A percentile compares a stretch with the other conserved stretches of the same genome.
These are phyloP conservation scores for Eupithecia exiguata DNA, from an alignment of 2,888 invertebrate genomes.

Conservation along the genomic window DNA sequence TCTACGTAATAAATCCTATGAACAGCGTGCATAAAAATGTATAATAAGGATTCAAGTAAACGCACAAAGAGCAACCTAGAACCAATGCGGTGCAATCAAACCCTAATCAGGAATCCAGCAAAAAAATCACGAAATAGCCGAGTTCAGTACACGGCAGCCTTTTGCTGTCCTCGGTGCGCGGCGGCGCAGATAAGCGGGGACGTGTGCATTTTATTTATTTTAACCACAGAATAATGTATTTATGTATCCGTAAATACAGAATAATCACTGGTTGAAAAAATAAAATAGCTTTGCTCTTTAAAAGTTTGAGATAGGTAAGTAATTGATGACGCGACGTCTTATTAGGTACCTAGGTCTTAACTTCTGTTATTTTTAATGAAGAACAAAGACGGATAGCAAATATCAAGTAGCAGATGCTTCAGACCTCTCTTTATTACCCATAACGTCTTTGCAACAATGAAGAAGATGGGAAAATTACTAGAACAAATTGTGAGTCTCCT, in stretches of 20 bases:
- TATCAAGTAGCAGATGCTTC: neutral
- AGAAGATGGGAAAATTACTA: neutral
- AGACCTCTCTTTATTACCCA: no score
- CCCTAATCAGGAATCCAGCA: conserved; percentile 30
- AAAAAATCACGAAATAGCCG: conserved; percentile 44
- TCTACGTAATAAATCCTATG: neutral
- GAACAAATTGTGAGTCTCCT: neutral
- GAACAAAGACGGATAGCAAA: neutral
- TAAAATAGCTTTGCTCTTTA: neutral
- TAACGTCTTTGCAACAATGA: neutral
- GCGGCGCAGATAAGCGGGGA: conserved; percentile 74
- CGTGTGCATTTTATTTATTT: conserved; percentile 84
- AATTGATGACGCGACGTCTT: neutral
- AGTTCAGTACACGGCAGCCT: conserved; percentile 59
- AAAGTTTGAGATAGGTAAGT: neutral
- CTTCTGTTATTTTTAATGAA: neutral
- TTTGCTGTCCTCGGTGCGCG: conserved; percentile 64
- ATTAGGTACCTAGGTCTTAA: neutral
- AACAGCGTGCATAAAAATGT: neutral
- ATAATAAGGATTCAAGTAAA: neutral
- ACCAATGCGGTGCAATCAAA: conserved; percentile 29
- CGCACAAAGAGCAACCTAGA: conserved; percentile 13
- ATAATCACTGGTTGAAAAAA: conserved; percentile 12
- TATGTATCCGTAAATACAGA: conserved; percentile 6
- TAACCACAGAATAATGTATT: conserved; percentile 26